Conservation (phyloP, 2,888 invertebrate genomes). For the Selenia dentaria region DNA sequence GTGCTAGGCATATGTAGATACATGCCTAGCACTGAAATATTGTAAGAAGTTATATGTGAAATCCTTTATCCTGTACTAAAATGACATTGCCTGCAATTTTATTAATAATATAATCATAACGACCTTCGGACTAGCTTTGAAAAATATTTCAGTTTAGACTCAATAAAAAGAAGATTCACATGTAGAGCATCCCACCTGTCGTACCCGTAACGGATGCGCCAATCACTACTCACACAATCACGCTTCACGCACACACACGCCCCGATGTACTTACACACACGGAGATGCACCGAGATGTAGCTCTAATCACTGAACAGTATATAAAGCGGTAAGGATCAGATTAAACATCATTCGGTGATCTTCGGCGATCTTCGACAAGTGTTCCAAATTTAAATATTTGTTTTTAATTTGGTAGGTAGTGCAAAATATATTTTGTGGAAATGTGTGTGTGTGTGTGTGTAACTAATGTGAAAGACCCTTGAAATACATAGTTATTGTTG, state of each 20-base stretch:
- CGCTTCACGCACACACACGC: neutral
- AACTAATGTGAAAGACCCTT: too few species aligned
- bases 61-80: too few species aligned
- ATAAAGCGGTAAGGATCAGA: constrained; percentile 1
- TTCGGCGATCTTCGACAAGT: neutral
- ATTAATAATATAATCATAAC: too few species aligned
- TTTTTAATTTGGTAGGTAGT: neutral
- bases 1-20: too few species aligned
- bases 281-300: neutral
- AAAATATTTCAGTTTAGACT: too few species aligned
- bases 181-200: constrained; percentile 2
- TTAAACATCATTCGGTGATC: constrained; percentile 2
- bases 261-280: neutral
- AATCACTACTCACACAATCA: constrained; percentile 2
- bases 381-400: neutral
- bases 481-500: too few species aligned
- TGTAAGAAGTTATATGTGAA: too few species aligned
- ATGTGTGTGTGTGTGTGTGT: neutral
- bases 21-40: too few species aligned
- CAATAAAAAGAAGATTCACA: too few species aligned
- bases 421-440: too few species aligned
- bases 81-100: too few species aligned
- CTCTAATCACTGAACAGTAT: neutral
- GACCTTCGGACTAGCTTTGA: too few species aligned
- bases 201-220: neutral